These are phyloP conservation scores for Urocyon cinereoargenteus DNA, from an alignment of 2,797 vertebrate genomes.

Conservation along the genomic window DNA sequence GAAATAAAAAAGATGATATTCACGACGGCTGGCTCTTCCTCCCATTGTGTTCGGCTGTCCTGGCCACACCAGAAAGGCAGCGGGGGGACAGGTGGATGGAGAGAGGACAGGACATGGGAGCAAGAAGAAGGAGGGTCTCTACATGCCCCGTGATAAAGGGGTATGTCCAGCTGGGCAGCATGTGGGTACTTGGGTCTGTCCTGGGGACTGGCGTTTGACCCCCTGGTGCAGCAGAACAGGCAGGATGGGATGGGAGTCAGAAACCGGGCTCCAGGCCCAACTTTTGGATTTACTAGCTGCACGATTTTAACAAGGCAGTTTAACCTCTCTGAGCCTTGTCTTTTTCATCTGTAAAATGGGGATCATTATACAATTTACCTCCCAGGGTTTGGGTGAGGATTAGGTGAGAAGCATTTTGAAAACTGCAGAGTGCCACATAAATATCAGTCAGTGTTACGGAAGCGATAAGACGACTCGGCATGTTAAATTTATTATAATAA, in stretches of 20 bases:
- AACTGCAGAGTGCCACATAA: neutral
- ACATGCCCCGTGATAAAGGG: neutral
- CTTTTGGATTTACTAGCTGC: neutral
- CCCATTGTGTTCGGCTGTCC: neutral
- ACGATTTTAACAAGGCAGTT: neutral
- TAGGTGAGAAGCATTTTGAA: neutral
- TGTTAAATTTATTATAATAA: constrained; percentile 62
- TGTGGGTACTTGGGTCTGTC: neutral
- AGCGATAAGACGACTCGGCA: neutral
- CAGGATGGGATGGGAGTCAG: neutral
- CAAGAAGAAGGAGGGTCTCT: neutral
- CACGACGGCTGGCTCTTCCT: neutral
- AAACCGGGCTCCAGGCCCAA: neutral
- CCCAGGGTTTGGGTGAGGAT: neutral
- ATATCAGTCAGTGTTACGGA: neutral
- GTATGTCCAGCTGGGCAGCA: neutral
- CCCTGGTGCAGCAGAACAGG: neutral
- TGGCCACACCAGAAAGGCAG: neutral
- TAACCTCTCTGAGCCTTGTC: neutral
- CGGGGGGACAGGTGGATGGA: neutral
- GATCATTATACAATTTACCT: neutral
- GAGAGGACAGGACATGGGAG: neutral
- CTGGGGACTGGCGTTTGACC: neutral
- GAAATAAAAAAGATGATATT: neutral
- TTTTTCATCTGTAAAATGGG: neutral